Conservation (phyloP, 92 coral and sea anemone genomes). For the Parazoanthus swiftii region DNA sequence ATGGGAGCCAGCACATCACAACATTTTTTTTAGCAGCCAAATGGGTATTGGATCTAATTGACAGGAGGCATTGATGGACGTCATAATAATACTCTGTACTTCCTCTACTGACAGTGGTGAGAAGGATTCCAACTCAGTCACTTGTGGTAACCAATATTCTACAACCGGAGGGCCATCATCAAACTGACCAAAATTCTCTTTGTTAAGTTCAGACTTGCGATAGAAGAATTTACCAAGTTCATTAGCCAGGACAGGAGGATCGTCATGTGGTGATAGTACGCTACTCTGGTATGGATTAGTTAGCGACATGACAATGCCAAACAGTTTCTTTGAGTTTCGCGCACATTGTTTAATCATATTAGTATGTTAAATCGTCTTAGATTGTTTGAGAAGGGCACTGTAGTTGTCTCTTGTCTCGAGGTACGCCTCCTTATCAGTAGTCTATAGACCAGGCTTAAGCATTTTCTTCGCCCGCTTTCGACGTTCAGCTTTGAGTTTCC, state of each 20-base stretch:
- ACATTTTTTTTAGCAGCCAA: slow-evolving; percentile 45
- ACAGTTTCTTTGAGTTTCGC: slow-evolving; percentile 39
- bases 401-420: slow-evolving; percentile 7
- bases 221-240: background rate
- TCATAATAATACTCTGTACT: slow-evolving; percentile 31
- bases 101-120: slow-evolving; percentile 35
- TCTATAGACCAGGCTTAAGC: slow-evolving; percentile 9
- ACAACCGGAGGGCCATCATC: slow-evolving; percentile 25
- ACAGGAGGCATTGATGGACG: slow-evolving; percentile 47
- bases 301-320: slow-evolving; percentile 5
- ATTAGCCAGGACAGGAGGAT: background rate
- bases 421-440: slow-evolving; percentile 3
- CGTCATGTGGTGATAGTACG: background rate
- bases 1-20: slow-evolving; percentile 46
- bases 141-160: slow-evolving; percentile 17
- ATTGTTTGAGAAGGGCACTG: slow-evolving; percentile 31
- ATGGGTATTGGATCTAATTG: slow-evolving; percentile 58
- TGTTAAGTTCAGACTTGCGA: background rate
- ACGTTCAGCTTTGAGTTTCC: slow-evolving; percentile 8
- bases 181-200: background rate
- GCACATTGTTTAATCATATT: slow-evolving; percentile 44
- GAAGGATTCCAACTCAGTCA: slow-evolving; percentile 21
- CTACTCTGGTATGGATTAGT: background rate
- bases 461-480: slow-evolving; percentile 32
- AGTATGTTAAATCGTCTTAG: slow-evolving; percentile 18